phyloP scores from a whole-genome alignment of 1,140 invertebrate species.

The Eurosta solidaginis region DNA sequence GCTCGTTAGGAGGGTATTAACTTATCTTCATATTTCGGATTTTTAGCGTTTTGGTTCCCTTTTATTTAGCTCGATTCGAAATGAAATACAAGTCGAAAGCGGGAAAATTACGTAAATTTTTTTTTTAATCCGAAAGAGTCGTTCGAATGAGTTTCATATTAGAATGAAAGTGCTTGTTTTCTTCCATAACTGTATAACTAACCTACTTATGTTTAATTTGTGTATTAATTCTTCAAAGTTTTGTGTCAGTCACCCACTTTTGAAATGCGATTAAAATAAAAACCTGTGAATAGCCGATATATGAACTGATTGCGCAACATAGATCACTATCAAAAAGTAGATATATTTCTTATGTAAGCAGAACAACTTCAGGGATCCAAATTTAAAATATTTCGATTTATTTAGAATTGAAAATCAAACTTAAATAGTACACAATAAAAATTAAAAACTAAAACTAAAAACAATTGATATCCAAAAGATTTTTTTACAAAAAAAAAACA shows the following conservation, averaged over 20 bases:
- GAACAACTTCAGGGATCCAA: constrained; percentile 21
- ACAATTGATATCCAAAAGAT: constrained; percentile 14
- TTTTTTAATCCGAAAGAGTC: no score
- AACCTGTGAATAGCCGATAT: neutral
- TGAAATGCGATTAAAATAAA: neutral
- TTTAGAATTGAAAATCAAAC: neutral
- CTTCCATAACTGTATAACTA: no score
- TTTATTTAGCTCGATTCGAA: no score
- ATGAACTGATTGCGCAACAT: constrained; percentile 3
- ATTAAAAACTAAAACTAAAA: neutral
- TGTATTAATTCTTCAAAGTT: no score
- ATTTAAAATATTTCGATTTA: constrained; percentile 24
- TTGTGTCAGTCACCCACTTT: neutral
- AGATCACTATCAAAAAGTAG: constrained; percentile 19
- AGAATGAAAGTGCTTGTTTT: no score
- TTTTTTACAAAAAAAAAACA: neutral
- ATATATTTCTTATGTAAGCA: neutral
- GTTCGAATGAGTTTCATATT: no score
- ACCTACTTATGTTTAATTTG: no score
- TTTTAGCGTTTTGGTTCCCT: no score
- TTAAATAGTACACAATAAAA: neutral
- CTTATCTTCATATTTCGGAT: no score
- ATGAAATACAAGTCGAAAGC: no score
- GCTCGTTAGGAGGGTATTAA: no score
- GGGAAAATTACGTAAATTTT: no score